Evolutionary conservation across 2,888 invertebrate genomes (phyloP).

Genomic region (Microchrysa polita): DNA sequence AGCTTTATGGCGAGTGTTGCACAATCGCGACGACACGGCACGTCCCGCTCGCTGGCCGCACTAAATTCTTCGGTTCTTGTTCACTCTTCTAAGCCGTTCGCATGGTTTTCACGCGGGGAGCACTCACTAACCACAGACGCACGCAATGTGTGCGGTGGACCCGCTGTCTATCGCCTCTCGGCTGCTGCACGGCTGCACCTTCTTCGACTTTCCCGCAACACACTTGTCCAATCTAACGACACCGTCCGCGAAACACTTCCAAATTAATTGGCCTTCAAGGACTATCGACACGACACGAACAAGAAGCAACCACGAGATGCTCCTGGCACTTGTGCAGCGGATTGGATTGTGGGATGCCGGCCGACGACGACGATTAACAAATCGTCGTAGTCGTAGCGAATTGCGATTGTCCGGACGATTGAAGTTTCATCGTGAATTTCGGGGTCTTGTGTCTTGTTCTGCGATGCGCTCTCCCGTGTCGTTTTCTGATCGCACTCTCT

Average conservation of each 20-base stretch:
- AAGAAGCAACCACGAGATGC: background rate
- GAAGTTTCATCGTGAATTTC: too few relatives aligned
- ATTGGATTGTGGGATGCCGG: too few relatives aligned
- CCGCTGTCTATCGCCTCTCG: too few relatives aligned
- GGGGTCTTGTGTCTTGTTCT: too few relatives aligned
- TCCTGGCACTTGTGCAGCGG: too few relatives aligned
- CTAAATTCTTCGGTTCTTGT: background rate
- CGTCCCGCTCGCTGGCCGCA: background rate
- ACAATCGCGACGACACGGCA: conserved; percentile 14
- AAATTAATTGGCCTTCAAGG: background rate
- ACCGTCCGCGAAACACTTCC: background rate
- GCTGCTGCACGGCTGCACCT: background rate
- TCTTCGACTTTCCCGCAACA: background rate
- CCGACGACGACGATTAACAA: background rate
- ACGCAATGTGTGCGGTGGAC: conserved; percentile 3
- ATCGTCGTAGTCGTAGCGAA: background rate
- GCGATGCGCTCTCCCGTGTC: too few relatives aligned
- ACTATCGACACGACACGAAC: background rate
- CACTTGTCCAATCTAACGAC: background rate
- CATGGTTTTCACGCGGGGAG: background rate
- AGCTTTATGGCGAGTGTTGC: background rate
- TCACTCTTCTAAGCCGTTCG: background rate
- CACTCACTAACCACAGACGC: background rate
- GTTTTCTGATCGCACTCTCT: background rate
- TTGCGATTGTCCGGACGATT: background rate